phyloP scores from a whole-genome alignment of 2,888 invertebrate species.

The Doris montereyensis region DNA sequence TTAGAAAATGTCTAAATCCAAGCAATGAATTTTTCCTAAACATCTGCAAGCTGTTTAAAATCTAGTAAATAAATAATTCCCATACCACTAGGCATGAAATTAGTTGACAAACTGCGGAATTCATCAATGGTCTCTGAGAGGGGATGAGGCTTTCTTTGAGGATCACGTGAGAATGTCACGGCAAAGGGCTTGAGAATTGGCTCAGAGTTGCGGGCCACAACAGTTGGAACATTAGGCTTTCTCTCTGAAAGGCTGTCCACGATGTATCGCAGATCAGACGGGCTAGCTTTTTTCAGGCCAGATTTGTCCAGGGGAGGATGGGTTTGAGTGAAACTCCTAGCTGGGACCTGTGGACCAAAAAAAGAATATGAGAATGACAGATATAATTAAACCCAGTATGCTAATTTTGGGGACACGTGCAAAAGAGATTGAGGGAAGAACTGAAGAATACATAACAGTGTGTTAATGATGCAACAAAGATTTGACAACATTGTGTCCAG shows the following conservation, averaged over 20 bases:
- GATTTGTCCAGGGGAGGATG: slow-evolving; percentile 5
- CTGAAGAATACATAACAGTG: no score
- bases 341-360: slow-evolving; percentile 1
- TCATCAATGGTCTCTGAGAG: slow-evolving; percentile 57
- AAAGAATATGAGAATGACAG: no score
- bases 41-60: no score
- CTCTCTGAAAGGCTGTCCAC: slow-evolving; percentile 12
- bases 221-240: slow-evolving; percentile 18
- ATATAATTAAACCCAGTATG: no score
- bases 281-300: background rate
- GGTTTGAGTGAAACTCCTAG: background rate
- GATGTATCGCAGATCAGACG: slow-evolving; percentile 28
- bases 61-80: no score
- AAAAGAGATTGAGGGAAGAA: no score
- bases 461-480: no score
- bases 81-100: slow-evolving; percentile 53
- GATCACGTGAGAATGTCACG: slow-evolving; percentile 44
- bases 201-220: slow-evolving; percentile 16
- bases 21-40: no score
- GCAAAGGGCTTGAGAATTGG: slow-evolving; percentile 33
- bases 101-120: slow-evolving; percentile 57
- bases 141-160: slow-evolving; percentile 20
- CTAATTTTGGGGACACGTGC: no score
- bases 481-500: no score
- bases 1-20: no score